Evolutionary conservation across 2,888 invertebrate genomes (phyloP), one percentile per base, ranked within the genome.

Genomic region (Ormyrus rosae): DNA sequence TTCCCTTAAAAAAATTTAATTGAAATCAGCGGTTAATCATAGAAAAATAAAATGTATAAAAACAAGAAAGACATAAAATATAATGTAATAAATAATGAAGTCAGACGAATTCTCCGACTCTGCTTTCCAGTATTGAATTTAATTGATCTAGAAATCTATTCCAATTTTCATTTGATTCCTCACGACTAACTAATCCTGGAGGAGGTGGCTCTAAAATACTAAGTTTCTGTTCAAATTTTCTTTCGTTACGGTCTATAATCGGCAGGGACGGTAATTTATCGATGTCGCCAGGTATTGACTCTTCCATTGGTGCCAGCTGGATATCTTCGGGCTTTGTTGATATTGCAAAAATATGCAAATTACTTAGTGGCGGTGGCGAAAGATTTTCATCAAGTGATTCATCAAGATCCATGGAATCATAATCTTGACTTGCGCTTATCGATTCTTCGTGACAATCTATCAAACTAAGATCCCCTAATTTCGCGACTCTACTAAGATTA

Each of bases 91-190:
- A 61, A 63, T 13, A 64, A n/a, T 19, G 10, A n/a, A 0, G 60
- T 87, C 89, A 92, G 76, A 92, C 91, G 85, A 92, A 92, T 85
- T 92, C 91, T 19, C 90, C 91, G 68, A 86, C 88, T 86, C 91
- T 91, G 81, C 87, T 91, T 83, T 91, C 91, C 72, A 92, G 89
- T 80, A 93, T 92, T 45, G 90, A 90, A 83, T 92, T 92, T 53
- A 93, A 87, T 82, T 92, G 91, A 1, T 88, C 82, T 55, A 93
- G 86, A 85, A 93, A 93, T 64, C 89, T 87, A 82, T 91, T 91
- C 92, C 92, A 93, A 82, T 91, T 92, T 70, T 92, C 91, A 81
- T 90, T 91, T 6, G 91, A 91, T 68, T 91, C 91, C 64, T 89
- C 85, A 53, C 91, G 87, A 80, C 88, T 90, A 34, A 91, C 89